Percentiles rank a stretch among this genome's conserved stretches.
Evolutionary conservation across 2,113 vertebrate genomes (phyloP).

Genomic region (Gasterosteus nipponicus): DNA sequence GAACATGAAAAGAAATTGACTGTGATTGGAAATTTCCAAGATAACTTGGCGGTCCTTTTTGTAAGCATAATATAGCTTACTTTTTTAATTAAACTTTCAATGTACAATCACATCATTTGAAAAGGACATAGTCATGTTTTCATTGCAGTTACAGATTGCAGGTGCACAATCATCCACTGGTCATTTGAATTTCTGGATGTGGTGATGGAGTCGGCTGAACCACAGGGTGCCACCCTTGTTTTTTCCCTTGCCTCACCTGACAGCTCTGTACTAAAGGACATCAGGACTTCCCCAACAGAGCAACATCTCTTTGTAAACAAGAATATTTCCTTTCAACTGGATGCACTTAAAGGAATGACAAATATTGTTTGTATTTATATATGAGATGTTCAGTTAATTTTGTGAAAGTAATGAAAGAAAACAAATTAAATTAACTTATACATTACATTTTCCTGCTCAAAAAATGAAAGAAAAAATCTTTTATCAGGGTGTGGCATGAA

Average conservation of each 20-base stretch:
- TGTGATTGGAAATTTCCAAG: not conserved
- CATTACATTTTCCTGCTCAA: not conserved
- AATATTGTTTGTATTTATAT: not conserved
- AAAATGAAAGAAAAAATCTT: too few relatives aligned
- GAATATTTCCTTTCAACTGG: not conserved
- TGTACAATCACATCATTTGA: not conserved
- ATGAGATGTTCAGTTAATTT: not conserved
- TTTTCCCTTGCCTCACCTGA: constrained; percentile 31
- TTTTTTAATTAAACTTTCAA: not conserved
- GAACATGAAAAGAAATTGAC: not conserved
- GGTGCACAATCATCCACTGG: constrained; percentile 29
- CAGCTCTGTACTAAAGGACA: not conserved
- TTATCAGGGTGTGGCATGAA: too few relatives aligned
- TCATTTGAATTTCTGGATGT: constrained; percentile 79
- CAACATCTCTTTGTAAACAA: not conserved
- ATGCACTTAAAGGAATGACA: not conserved
- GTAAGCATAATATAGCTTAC: not conserved
- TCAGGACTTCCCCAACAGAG: constrained; percentile 3
- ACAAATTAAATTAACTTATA: not conserved
- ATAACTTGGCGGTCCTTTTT: not conserved
- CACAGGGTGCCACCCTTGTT: constrained; percentile 57
- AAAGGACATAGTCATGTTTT: not conserved
- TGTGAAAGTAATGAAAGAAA: not conserved
- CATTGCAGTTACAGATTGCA: constrained; percentile 18
- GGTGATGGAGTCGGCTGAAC: constrained; percentile 54